Evolutionary conservation across 2,888 invertebrate species (phyloP).

Genomic region (Coelopa pilipes): DNA sequence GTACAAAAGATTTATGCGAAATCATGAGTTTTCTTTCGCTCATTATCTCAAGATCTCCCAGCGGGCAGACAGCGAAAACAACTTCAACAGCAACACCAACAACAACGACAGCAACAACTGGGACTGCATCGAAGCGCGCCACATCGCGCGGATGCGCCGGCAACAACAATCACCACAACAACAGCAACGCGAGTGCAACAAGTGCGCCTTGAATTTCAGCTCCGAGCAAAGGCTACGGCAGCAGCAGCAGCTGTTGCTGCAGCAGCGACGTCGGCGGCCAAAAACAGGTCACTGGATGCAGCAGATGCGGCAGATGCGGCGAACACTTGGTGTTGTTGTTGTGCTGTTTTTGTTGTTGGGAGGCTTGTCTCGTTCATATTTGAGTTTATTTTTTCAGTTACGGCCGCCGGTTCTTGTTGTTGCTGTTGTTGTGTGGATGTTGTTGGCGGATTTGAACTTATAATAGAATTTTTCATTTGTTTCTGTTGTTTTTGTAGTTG

Average conservation of each 20-base stretch:
- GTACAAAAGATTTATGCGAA: neutral
- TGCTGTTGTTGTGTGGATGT: neutral
- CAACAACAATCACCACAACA: neutral
- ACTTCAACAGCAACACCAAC: conserved; percentile 7
- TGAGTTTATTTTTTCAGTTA: conserved; percentile 24
- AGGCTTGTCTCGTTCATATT: conserved; percentile 16
- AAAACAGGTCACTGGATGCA: conserved; percentile 43
- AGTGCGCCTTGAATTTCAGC: neutral
- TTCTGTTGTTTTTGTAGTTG: conserved; percentile 5
- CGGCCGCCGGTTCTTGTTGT: neutral
- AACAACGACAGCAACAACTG: neutral
- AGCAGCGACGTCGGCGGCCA: neutral
- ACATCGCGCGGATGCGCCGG: neutral
- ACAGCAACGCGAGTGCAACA: neutral
- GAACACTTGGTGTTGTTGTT: no score
- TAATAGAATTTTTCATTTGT: conserved; percentile 3
- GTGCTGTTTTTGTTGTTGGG: conserved; percentile 37
- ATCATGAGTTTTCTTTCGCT: neutral
- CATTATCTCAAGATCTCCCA: neutral
- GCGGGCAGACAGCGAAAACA: no score
- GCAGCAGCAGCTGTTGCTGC: neutral
- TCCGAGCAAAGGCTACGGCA: neutral
- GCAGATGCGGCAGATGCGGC: conserved; percentile 15
- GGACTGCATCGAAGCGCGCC: neutral
- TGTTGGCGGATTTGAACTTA: conserved; percentile 19